A percentile compares a stretch with the other conserved stretches of the same genome.
These are phyloP conservation scores for Drosophila kanapiae DNA, from an alignment of 1,140 invertebrate genomes.

Conservation along the genomic window DNA sequence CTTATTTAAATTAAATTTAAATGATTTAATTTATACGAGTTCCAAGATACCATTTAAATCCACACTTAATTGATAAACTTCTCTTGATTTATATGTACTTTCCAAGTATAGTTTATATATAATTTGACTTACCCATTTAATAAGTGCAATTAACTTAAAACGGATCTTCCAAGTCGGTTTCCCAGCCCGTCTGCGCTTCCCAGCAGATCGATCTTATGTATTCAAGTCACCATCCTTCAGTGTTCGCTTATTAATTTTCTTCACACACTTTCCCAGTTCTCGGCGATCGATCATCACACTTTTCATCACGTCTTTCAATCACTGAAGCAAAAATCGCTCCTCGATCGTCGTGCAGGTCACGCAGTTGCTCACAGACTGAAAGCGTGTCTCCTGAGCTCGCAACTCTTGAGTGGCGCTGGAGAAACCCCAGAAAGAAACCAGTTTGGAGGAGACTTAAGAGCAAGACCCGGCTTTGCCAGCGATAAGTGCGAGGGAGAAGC, in stretches of 20 bases:
- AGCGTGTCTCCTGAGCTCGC: slow-evolving; percentile 30
- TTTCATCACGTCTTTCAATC: slow-evolving; percentile 51
- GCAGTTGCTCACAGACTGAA: slow-evolving; percentile 78
- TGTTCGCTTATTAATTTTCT: slow-evolving; percentile 35
- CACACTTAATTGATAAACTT: neutral
- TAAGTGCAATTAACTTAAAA: neutral
- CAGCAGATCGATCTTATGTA: slow-evolving; percentile 11
- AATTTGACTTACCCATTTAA: slow-evolving; percentile 29
- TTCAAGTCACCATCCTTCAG: slow-evolving; percentile 48
- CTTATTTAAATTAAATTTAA: neutral
- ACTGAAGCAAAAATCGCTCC: slow-evolving; percentile 35
- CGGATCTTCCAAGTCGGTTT: neutral
- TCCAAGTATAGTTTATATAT: neutral
- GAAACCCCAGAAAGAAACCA: slow-evolving; percentile 43
- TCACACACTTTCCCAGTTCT: slow-evolving; percentile 52
- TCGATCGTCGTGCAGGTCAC: slow-evolving; percentile 72
- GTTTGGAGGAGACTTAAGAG: slow-evolving; percentile 65
- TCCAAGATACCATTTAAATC: neutral
- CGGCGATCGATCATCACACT: slow-evolving; percentile 40
- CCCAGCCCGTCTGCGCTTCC: neutral
- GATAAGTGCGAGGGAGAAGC: slow-evolving; percentile 33
- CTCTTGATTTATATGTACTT: too few species aligned
- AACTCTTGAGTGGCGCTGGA: slow-evolving; percentile 50
- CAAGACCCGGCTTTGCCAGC: neutral
- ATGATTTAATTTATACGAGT: neutral